phyloP scores from a whole-genome alignment of 2,888 invertebrate species.

The Aplocera efformata region DNA sequence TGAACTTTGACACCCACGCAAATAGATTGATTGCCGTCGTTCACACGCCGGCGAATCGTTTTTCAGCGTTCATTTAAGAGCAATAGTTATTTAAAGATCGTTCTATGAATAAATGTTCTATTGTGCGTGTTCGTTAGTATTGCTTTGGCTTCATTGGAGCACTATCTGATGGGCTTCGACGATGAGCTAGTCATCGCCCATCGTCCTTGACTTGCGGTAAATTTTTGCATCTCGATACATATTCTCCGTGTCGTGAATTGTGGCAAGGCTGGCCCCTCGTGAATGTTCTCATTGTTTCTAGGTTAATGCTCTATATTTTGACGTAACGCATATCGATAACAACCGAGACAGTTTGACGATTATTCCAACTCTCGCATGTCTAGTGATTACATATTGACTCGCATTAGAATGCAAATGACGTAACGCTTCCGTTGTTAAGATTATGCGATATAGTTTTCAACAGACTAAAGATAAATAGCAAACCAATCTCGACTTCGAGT shows the following conservation, averaged over 20 bases:
- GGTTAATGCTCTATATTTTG: no score
- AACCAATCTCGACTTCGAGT: slow-evolving; percentile 1
- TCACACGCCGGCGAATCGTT: slow-evolving; percentile 31
- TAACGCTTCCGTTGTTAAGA: slow-evolving; percentile 6
- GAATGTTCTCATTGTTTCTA: no score
- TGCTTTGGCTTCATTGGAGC: slow-evolving; percentile 12
- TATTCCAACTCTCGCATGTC: no score
- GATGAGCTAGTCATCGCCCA: neutral
- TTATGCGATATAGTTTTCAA: slow-evolving; percentile 5
- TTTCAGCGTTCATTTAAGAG: slow-evolving; percentile 20
- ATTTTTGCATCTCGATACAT: no score
- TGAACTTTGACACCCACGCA: slow-evolving; percentile 61
- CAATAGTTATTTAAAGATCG: slow-evolving; percentile 24
- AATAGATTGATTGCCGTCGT: slow-evolving; percentile 43
- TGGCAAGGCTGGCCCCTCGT: no score
- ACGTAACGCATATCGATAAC: neutral
- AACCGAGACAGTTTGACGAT: slow-evolving; percentile 2
- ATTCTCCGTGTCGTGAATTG: no score
- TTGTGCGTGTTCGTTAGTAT: slow-evolving; percentile 12
- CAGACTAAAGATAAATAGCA: slow-evolving; percentile 7
- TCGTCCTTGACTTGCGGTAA: slow-evolving; percentile 2
- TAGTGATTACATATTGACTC: slow-evolving; percentile 1
- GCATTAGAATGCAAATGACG: slow-evolving; percentile 5
- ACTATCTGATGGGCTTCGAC: slow-evolving; percentile 16
- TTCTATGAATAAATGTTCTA: slow-evolving; percentile 19